phyloP scores from a whole-genome alignment of 2,888 invertebrate genomes.

The Drosophila mimica region DNA sequence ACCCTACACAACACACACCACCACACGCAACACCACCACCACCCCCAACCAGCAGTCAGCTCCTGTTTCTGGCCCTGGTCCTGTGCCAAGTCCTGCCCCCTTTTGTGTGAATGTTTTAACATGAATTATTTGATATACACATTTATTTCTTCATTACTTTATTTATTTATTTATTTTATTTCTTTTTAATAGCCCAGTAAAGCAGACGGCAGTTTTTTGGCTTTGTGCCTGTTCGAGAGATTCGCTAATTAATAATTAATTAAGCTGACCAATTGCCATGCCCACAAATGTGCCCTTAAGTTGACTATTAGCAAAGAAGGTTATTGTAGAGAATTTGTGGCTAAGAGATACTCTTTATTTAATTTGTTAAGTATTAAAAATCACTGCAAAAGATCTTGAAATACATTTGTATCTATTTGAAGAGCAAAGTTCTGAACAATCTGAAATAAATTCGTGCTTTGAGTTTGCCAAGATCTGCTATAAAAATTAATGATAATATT shows the following conservation, averaged over 20 bases:
- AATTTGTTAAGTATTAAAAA: not conserved
- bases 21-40: not conserved
- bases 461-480: not conserved
- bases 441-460: not conserved
- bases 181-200: conserved; percentile 3
- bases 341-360: conserved; percentile 6
- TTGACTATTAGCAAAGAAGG: conserved; percentile 4
- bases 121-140: conserved; percentile 66
- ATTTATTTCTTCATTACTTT: conserved; percentile 36
- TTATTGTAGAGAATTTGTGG: not conserved
- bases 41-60: not conserved
- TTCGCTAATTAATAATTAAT: conserved; percentile 78
- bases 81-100: conserved; percentile 29
- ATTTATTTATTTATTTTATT: conserved; percentile 15
- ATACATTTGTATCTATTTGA: not conserved
- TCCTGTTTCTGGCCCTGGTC: not conserved
- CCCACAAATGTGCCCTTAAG: conserved; percentile 25
- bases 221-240: conserved; percentile 64
- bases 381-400: not conserved
- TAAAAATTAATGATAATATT: not conserved
- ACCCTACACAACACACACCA: not conserved
- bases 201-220: conserved; percentile 61
- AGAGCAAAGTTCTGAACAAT: too few relatives aligned
- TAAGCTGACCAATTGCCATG: conserved; percentile 68
- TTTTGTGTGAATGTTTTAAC: conserved; percentile 63